Evolutionary conservation across 2,797 vertebrate genomes (phyloP), one percentile per base, ranked within the genome.

Genomic region (Saxicola maurus): DNA sequence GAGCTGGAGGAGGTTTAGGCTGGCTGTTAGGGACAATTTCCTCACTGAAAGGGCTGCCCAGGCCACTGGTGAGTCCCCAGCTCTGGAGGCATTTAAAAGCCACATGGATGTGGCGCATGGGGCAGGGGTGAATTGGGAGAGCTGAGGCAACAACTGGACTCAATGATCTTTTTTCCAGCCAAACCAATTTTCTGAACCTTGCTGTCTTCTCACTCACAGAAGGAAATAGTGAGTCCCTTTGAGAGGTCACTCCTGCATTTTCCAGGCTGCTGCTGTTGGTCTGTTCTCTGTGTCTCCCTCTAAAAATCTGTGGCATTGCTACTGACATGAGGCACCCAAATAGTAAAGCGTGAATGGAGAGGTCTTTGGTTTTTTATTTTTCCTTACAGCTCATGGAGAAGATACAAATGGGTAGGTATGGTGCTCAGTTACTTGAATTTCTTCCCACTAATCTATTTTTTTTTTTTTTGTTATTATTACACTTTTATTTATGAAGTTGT

Each of bases 41-140:
- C 55, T 81, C 20, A 4, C 14, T 3, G 40, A 19, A 33, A 27
- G n/a, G 28, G 24, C 48, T 61, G 6, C 23, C 25, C 55, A 15
- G 43, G 49, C 30, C n/a, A 25, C 17, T 33, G 51, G 4, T 5
- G n/a, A n/a, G 23, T 60, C n/a, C 10, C 38, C 27, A 42, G 43
- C 15, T n/a, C 52, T 48, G 76, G 14, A 27, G 59, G 38, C 14
- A 6, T 56, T 51, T n/a, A 28, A 49, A 60, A 52, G 31, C 40
- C 9, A 0, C 3, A 3, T 10, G 20, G 21, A 28, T 40, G 18
- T 42, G 33, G 40, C 42, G 19, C 8, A 1, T 5, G 13, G n/a
- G 31, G 11, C 27, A 48, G 17, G 12, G 31, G 2, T 48, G 38
- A 23, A 4, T 27, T 42, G 62, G n/a, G 35, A 55, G 15, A 38